Evolutionary conservation across 2,888 invertebrate genomes (phyloP).

Genomic region (Cephus nigrinus): DNA sequence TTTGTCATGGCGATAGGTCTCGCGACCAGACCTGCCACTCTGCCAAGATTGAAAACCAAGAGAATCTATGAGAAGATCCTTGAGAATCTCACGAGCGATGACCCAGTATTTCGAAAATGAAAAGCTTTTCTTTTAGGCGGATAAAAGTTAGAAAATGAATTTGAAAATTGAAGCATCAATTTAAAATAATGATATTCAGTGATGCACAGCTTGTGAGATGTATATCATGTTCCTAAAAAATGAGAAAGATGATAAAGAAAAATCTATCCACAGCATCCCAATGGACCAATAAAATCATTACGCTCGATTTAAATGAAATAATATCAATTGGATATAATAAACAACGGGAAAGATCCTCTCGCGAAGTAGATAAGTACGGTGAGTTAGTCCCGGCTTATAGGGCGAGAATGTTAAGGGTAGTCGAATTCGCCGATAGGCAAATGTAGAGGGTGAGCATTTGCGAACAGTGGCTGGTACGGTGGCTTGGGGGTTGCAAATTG

Average conservation of each 20-base stretch:
- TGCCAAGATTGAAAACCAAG: neutral
- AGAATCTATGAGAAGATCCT: neutral
- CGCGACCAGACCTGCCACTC: neutral
- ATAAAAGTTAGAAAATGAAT: neutral
- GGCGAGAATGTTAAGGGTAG: neutral
- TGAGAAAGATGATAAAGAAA: neutral
- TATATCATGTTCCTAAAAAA: neutral
- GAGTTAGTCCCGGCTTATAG: neutral
- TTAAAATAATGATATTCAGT: neutral
- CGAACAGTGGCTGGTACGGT: slow-evolving; percentile 45
- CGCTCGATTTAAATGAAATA: neutral
- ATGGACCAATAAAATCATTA: neutral
- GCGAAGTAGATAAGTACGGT: neutral
- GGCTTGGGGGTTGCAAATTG: slow-evolving; percentile 54
- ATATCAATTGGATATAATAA: neutral
- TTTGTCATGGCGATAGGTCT: slow-evolving; percentile 31
- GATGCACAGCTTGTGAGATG: neutral
- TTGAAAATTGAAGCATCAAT: neutral
- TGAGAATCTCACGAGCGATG: neutral
- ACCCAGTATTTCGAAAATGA: neutral
- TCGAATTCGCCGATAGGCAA: neutral
- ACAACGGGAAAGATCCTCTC: neutral
- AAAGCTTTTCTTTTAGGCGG: accelerated
- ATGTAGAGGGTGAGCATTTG: slow-evolving; percentile 29
- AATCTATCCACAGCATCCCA: neutral